Base-by-base conservation (phyloP, 2,888 invertebrate species). In the Tachystola acroxantha region DNA sequence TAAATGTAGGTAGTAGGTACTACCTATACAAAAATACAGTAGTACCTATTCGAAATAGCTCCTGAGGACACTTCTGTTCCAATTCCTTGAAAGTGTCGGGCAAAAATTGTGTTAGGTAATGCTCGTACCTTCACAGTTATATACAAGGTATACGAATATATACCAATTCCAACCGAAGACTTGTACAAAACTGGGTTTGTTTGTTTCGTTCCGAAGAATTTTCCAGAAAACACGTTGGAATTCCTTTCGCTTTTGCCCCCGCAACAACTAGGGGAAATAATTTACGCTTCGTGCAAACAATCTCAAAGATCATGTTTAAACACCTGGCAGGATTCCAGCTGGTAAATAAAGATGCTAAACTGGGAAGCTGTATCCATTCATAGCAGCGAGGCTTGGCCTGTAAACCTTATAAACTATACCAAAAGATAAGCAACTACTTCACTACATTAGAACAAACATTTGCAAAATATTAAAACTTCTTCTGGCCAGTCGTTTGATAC, bases 51-150 rank as follows among this genome's bases (percentile, higher is more conserved):
- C n/a, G n/a, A n/a, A n/a, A 58, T 57, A 52, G 53, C 64, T 69
- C 64, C 43, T 47, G 54, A 64, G 60, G 62, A 68, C 73, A 65
- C 70, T 79, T 77, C 68, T 73, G 76, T 79, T 79, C 75, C 79
- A 80, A 80, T 80, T 79, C 59, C 64, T 64, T 49, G 66, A 62
- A 70, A 70, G 64, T 65, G 69, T 68, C 64, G 64, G 45, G 57
- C 58, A 65, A 64, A 72, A 78, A 75, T 72, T 74, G 71, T 68
- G 62, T 77, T 74, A 68, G 64, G 26, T 13, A 27, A 26, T 10
- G 34, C 28, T 28, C 27, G 25, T 27, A 16, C 16, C 25, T 12
- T 14, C 16, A n/a, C 29, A 22, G 34, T 12, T 31, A 22, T 34
- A 30, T n/a, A 31, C 9, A 10, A 12, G 26, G 34, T 31, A 20